Percentiles rank a stretch among this genome's conserved stretches.
phyloP scores from a whole-genome alignment of 2,888 invertebrate species.

The Xiphydria camelus region DNA sequence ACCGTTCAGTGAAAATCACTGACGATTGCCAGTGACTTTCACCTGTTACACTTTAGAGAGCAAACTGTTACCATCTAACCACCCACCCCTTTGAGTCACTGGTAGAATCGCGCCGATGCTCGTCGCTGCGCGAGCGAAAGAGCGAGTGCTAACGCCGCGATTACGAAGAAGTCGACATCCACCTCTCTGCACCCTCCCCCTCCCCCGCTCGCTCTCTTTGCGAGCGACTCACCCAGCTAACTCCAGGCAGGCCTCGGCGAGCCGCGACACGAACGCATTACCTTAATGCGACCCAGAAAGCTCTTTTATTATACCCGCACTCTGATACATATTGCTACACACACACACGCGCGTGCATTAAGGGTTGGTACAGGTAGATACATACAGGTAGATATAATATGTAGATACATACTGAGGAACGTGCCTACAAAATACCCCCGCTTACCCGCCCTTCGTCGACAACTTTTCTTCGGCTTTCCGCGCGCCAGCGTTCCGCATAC shows the following conservation, averaged over 20 bases:
- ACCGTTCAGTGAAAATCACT: too few species aligned
- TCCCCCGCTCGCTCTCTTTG: neutral
- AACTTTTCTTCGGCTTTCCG: too few species aligned
- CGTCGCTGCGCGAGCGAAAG: constrained; percentile 20
- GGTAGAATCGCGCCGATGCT: too few species aligned
- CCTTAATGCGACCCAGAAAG: constrained; percentile 52
- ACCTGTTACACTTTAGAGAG: too few species aligned
- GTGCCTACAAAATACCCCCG: too few species aligned
- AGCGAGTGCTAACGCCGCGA: constrained; percentile 20
- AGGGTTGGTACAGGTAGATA: too few species aligned
- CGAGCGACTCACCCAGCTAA: constrained; percentile 10
- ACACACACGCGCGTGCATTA: constrained; percentile 11
- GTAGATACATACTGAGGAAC: too few species aligned
- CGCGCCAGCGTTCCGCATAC: too few species aligned
- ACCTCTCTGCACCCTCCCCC: neutral
- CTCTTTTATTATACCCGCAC: constrained; percentile 45
- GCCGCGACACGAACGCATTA: constrained; percentile 41
- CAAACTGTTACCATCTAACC: too few species aligned
- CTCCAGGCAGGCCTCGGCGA: constrained; percentile 7
- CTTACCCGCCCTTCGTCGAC: too few species aligned
- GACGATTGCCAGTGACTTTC: too few species aligned
- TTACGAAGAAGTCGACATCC: constrained; percentile 11
- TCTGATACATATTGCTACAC: constrained; percentile 15
- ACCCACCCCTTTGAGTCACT: too few species aligned
- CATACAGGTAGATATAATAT: neutral